Base-by-base conservation (phyloP, 2,113 vertebrate genomes). In the Actenoides hombroni region DNA sequence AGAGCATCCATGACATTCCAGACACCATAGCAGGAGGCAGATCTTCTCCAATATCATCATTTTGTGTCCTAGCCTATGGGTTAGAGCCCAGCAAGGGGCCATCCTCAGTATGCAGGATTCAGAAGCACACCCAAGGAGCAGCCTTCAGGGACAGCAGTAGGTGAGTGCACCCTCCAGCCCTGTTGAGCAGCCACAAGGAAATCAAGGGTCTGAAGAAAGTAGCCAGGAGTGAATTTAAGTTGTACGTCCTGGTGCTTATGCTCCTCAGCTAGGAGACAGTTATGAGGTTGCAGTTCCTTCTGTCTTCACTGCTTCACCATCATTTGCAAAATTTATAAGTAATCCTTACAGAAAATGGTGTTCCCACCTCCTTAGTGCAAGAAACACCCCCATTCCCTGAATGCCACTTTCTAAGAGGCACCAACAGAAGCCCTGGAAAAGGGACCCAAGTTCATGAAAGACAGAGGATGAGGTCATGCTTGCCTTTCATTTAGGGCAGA, bases 21-120 rank as follows among this genome's bases (percentile, higher is more conserved):
- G 35, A 33, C 19, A 40, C 31, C n/a, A 67, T 8, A 59, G 5
- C 35, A 77, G 8, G 11, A 40, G 9, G 2, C 4, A 15, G 3
- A 3, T 68, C 6, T 51, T 51, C 64, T 85, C 44, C 57, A 60
- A 5, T 11, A 80, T 79, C 35, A 20, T 26, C 28, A 40, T 74
- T 64, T 61, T 70, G 8, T 78, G 11, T 25, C 56, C 17, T 16
- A 49, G 28, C 9, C 13, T 29, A 1, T 11, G 6, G 19, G 39
- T 51, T 16, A 44, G 56, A 65, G 6, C 9, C 68, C 51, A 54
- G 33, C 11, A 82, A n/a, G 28, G 59, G 25, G 2, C 13, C 44
- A 74, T 0, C 1, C 25, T 85, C 1, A 1, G 4, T 3, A 18
- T 19, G 23, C 1, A 10, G 51, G 37, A 6, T 48, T 49, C 3